A percentile compares a stretch with the other conserved stretches of the same genome.
These are phyloP conservation scores for Pilophorus perplexus DNA, from an alignment of 2,888 invertebrate species.

Conservation along the genomic window DNA sequence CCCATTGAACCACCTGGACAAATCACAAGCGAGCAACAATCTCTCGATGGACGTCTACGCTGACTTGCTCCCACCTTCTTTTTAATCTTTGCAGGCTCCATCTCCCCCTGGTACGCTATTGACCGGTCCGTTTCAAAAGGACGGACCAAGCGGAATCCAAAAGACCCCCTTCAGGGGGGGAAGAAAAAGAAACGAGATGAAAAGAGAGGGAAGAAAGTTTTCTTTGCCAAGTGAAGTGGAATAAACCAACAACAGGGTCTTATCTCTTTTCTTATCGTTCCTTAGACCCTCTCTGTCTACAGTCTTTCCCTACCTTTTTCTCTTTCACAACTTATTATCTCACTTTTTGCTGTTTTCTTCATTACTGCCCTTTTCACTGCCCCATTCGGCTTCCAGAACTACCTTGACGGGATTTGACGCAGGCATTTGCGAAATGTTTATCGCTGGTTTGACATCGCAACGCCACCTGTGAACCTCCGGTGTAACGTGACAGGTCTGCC, in stretches of 20 bases:
- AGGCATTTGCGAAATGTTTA: too few relatives aligned
- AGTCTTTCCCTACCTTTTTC: too few relatives aligned
- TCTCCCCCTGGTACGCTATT: too few relatives aligned
- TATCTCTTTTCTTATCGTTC: too few relatives aligned
- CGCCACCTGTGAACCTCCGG: background rate
- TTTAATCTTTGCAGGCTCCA: too few relatives aligned
- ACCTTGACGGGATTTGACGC: too few relatives aligned
- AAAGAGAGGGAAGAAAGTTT: conserved; percentile 19
- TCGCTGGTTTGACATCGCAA: too few relatives aligned
- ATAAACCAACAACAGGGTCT: conserved; percentile 36
- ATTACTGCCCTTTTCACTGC: conserved; percentile 9
- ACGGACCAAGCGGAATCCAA: background rate
- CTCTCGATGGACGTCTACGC: too few relatives aligned
- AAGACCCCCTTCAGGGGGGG: background rate
- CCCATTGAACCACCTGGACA: too few relatives aligned
- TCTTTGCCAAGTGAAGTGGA: conserved; percentile 29
- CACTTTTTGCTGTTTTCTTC: conserved; percentile 6
- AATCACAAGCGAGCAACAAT: too few relatives aligned
- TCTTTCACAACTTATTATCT: conserved; percentile 32
- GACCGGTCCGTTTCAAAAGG: conserved; percentile 15
- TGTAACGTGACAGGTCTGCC: background rate
- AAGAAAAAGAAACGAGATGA: background rate
- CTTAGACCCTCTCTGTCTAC: too few relatives aligned
- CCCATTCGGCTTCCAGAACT: background rate
- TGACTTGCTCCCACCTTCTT: too few relatives aligned